A percentile compares a stretch with the other conserved stretches of the same genome.
phyloP scores from a whole-genome alignment of 2,797 vertebrate genomes.

The Manis pentadactyla region DNA sequence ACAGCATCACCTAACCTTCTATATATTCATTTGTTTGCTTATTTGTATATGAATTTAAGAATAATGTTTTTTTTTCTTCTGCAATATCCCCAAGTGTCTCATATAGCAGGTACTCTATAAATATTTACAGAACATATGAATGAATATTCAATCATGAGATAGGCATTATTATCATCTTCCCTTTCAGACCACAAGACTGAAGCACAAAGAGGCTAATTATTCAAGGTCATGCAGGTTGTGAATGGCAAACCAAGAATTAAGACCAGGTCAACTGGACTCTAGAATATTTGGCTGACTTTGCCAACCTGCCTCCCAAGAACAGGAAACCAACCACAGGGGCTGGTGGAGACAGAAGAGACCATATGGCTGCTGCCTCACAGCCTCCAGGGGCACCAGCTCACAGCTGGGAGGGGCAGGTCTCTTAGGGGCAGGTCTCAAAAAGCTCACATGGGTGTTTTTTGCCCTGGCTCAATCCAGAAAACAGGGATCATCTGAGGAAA shows the following conservation, averaged over 20 bases:
- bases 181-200: neutral
- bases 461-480: neutral
- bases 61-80: neutral
- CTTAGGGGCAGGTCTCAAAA: neutral
- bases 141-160: neutral
- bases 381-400: neutral
- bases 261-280: neutral
- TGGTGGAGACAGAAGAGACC: rapidly evolving
- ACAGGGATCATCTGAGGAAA: neutral
- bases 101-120: neutral
- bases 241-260: neutral
- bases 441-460: neutral
- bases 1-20: neutral
- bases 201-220: neutral
- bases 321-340: neutral
- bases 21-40: neutral
- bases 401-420: neutral
- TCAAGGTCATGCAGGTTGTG: neutral
- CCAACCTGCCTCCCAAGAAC: neutral
- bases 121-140: neutral
- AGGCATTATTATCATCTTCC: neutral
- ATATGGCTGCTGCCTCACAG: neutral
- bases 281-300: neutral
- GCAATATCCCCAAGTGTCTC: neutral
- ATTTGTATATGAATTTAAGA: neutral